Evolutionary conservation across 2,113 vertebrate species (phyloP).

Genomic region (Myotis yumanensis): DNA sequence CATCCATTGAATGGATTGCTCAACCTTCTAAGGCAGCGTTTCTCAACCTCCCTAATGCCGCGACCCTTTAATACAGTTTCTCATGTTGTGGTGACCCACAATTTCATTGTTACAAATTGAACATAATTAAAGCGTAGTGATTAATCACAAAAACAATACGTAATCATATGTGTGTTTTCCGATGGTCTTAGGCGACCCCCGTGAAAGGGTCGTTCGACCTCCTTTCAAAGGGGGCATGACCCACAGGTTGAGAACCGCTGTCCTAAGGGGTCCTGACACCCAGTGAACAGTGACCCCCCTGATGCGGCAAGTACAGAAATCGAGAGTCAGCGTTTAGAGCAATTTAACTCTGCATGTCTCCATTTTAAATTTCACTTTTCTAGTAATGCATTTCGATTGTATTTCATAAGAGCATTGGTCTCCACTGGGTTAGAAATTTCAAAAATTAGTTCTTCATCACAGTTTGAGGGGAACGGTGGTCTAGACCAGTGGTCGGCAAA

Average conservation of each 20-base stretch:
- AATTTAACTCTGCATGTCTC: not conserved
- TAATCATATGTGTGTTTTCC: no score
- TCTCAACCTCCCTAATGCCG: no score
- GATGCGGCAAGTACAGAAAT: not conserved
- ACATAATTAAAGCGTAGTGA: no score
- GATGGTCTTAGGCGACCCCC: no score
- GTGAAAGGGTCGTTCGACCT: no score
- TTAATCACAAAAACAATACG: no score
- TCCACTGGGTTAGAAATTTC: not conserved
- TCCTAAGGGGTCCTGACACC: no score
- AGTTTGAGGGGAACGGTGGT: not conserved
- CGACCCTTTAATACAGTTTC: no score
- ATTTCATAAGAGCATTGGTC: not conserved
- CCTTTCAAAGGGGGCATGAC: no score
- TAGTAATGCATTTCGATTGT: not conserved
- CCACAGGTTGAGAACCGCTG: no score
- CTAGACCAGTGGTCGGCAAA: not conserved
- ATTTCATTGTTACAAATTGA: no score
- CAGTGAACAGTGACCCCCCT: not conserved
- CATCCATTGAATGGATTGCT: not conserved
- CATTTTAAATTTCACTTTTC: not conserved
- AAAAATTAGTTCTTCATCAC: not conserved
- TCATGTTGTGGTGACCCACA: no score
- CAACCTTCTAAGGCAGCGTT: not conserved
- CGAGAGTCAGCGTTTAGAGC: accelerated